These are phyloP conservation scores for Bombus picipes DNA, from an alignment of 1,140 invertebrate genomes.

Conservation along the genomic window DNA sequence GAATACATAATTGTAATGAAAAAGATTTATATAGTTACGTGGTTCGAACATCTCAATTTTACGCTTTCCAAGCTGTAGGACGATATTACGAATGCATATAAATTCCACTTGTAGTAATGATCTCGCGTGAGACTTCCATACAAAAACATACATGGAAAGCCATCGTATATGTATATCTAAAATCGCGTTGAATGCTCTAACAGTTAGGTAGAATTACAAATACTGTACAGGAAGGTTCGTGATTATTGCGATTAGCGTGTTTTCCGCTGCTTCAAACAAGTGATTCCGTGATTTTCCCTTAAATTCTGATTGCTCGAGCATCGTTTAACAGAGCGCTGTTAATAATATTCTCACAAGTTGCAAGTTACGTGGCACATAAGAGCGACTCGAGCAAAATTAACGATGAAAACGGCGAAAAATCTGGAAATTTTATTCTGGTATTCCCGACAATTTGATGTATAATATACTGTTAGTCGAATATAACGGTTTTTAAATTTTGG, in stretches of 20 bases:
- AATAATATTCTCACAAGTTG: neutral
- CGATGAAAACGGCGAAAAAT: neutral
- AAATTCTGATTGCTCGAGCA: neutral
- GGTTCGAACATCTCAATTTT: neutral
- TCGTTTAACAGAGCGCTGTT: neutral
- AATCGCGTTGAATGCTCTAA: neutral
- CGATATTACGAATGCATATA: neutral
- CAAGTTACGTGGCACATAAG: neutral
- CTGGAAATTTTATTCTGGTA: neutral
- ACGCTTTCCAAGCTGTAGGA: constrained; percentile 8
- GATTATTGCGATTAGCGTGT: neutral
- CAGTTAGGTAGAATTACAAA: neutral
- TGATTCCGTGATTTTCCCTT: neutral
- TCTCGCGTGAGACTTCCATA: neutral
- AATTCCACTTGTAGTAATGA: neutral
- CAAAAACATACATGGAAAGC: constrained; percentile 17
- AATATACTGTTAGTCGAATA: neutral
- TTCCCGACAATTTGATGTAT: neutral
- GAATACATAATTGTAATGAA: too few relatives aligned
- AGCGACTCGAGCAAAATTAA: constrained; percentile 3
- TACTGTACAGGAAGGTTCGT: neutral
- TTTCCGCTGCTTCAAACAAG: neutral
- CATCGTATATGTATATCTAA: neutral
- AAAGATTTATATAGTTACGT: constrained; percentile 8
- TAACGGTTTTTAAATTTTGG: too few relatives aligned